Evolutionary conservation across 2,113 vertebrate species (phyloP).

Genomic region (Oncorhynchus masou): DNA sequence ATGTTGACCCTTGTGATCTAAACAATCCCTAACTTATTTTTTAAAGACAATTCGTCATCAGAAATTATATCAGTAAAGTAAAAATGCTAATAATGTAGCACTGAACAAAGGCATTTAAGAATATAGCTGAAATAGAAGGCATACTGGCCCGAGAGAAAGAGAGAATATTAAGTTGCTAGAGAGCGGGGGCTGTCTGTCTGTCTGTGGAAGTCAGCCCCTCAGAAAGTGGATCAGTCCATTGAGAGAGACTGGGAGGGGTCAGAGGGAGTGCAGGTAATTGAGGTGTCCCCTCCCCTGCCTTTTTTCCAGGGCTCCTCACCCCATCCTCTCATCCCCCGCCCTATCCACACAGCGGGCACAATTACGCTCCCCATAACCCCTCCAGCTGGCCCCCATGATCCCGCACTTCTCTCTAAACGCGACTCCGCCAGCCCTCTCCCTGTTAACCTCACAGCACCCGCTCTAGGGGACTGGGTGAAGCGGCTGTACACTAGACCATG

Average conservation of each 20-base stretch:
- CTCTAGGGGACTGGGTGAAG: constrained; percentile 61
- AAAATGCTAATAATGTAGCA: constrained; percentile 32
- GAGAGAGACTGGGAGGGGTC: constrained; percentile 66
- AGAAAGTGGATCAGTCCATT: constrained; percentile 61
- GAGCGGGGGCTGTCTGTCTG: constrained; percentile 50
- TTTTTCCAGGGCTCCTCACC: constrained; percentile 71
- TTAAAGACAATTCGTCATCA: background rate
- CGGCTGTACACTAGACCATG: constrained; percentile 53
- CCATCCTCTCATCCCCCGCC: constrained; percentile 63
- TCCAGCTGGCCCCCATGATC: constrained; percentile 74
- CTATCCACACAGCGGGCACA: constrained; percentile 75
- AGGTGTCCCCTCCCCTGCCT: constrained; percentile 74
- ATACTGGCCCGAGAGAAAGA: constrained; percentile 33
- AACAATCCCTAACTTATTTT: constrained; percentile 1
- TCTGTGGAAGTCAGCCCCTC: constrained; percentile 57
- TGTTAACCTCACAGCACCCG: constrained; percentile 73
- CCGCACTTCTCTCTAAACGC: constrained; percentile 71
- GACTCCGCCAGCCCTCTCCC: constrained; percentile 68
- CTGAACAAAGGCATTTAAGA: constrained; percentile 22
- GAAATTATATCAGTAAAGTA: background rate
- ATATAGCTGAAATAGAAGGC: constrained; percentile 58
- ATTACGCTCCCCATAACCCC: constrained; percentile 77
- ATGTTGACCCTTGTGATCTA: constrained; percentile 30
- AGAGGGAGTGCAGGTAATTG: constrained; percentile 79
- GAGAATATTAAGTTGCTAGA: constrained; percentile 51